Conservation (phyloP, 2,797 vertebrate species). For the Anisognathus igniventris region DNA sequence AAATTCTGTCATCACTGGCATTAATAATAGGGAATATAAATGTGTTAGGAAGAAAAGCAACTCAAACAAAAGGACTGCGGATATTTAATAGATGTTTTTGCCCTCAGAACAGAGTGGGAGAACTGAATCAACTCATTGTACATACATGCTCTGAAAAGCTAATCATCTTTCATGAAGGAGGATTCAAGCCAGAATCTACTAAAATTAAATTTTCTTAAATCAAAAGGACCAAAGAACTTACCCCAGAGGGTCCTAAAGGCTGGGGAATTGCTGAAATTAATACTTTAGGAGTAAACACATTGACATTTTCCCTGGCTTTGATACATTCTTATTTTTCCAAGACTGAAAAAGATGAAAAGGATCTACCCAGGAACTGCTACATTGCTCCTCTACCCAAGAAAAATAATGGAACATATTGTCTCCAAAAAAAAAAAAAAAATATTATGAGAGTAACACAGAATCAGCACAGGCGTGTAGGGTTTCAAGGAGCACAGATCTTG, state of each 20-base stretch:
- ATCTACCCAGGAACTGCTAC: not conserved
- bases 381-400: not conserved
- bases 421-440: not conserved
- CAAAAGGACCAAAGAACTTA: not conserved
- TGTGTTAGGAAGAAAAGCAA: not conserved
- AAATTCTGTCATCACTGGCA: not conserved
- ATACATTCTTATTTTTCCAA: conserved; percentile 36
- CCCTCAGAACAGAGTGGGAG: not conserved
- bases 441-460: not conserved
- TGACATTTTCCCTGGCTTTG: conserved; percentile 43
- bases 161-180: not conserved
- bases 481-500: conserved; percentile 13
- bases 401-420: conserved; percentile 24
- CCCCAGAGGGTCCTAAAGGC: not conserved
- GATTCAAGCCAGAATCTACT: not conserved
- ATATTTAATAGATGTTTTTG: not conserved
- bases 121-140: not conserved
- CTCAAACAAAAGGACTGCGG: not conserved
- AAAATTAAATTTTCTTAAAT: conserved; percentile 36
- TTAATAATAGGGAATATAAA: not conserved
- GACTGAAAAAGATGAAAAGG: not conserved
- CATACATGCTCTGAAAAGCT: not conserved
- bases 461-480: not conserved
- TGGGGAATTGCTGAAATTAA: conserved; percentile 1
- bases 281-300: conserved; percentile 3